Percentiles rank a stretch among this genome's conserved stretches.
Conservation (phyloP, 2,797 vertebrate species). For the Schizopygopsis malacanthus region DNA sequence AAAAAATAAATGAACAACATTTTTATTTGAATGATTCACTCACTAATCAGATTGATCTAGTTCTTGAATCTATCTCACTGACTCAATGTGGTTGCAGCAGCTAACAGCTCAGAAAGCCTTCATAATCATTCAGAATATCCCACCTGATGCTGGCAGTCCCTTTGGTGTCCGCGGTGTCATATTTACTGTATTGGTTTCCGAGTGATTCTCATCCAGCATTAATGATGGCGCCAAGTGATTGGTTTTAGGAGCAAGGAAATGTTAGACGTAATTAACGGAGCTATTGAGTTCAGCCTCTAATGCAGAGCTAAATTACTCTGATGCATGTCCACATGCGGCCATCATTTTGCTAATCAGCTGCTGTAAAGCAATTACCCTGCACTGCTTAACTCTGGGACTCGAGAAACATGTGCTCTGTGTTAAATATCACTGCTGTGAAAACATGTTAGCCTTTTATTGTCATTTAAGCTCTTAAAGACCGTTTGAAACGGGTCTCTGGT, state of each 20-base stretch:
- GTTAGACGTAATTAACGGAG: conserved; percentile 45
- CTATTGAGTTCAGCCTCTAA: conserved; percentile 43
- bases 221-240: conserved; percentile 29
- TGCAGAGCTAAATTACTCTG: conserved; percentile 35
- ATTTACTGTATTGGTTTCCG: neutral
- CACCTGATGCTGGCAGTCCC: neutral
- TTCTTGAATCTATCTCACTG: neutral
- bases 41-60: neutral
- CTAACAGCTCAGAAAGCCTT: neutral
- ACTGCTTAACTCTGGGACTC: conserved; percentile 23
- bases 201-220: conserved; percentile 2
- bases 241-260: conserved; percentile 46
- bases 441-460: conserved; percentile 50
- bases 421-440: conserved; percentile 51
- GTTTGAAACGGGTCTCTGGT: conserved; percentile 48
- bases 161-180: neutral
- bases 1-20: too few species aligned
- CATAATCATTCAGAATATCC: neutral
- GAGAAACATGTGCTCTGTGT: conserved; percentile 55
- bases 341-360: conserved; percentile 50
- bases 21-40: neutral
- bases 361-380: conserved; percentile 50
- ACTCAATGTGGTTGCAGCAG: neutral
- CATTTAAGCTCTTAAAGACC: conserved; percentile 45
- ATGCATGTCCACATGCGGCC: conserved; percentile 40